Evolutionary conservation across 2,888 invertebrate genomes (phyloP).

Genomic region (Macrophya annulata): DNA sequence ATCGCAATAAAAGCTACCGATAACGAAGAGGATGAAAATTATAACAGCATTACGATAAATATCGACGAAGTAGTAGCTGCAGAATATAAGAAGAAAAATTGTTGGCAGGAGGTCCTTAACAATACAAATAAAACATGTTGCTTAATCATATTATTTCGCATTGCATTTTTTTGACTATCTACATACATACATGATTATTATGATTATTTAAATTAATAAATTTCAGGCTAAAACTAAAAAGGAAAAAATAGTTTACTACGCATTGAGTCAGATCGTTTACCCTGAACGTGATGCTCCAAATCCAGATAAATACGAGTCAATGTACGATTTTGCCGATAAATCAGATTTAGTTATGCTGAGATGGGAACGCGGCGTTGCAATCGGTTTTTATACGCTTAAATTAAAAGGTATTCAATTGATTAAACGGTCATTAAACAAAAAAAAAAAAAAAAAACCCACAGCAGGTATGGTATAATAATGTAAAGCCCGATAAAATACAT

Average conservation of each 20-base stretch:
- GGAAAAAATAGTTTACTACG: constrained; percentile 70
- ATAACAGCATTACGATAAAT: constrained; percentile 57
- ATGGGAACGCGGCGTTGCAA: constrained; percentile 72
- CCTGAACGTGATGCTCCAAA: constrained; percentile 70
- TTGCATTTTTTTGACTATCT: constrained; percentile 17
- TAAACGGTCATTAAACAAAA: not conserved
- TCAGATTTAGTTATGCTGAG: constrained; percentile 68
- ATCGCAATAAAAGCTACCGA: constrained; percentile 59
- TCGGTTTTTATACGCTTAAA: constrained; percentile 77
- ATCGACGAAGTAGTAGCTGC: constrained; percentile 51
- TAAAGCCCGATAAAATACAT: not conserved
- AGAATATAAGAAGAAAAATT: constrained; percentile 42
- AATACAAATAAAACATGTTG: not conserved
- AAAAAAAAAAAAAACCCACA: not conserved
- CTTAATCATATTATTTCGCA: not conserved
- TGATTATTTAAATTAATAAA: not conserved
- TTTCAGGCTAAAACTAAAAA: constrained; percentile 66
- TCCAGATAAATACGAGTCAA: constrained; percentile 67
- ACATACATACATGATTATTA: not conserved
- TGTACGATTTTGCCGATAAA: constrained; percentile 69
- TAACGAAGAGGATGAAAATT: constrained; percentile 59
- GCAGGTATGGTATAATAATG: not conserved
- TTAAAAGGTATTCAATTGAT: constrained; percentile 71
- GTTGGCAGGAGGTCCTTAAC: constrained; percentile 63
- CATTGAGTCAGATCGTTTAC: constrained; percentile 73